These are phyloP conservation scores for Thelohanellus kitauei DNA, from an alignment of 30 jellyfish, hydroid and myxozoan genomes.

Conservation along the genomic window DNA sequence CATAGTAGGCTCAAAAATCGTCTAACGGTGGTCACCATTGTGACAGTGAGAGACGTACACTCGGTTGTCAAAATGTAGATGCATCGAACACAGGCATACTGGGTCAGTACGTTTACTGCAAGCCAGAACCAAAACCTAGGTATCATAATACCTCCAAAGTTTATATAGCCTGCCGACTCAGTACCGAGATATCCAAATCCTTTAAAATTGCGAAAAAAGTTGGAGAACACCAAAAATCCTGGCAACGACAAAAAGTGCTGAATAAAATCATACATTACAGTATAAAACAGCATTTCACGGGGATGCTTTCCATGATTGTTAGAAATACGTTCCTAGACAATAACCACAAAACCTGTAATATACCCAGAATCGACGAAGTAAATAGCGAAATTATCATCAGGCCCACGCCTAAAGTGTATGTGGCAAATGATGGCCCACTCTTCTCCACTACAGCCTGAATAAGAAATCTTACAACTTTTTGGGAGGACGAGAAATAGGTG, in stretches of 20 bases:
- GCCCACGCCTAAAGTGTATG: conserved; percentile 12
- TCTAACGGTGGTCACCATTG: conserved; percentile 32
- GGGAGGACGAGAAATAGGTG: conserved; percentile 12
- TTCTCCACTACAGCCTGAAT: neutral
- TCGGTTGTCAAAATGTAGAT: conserved; percentile 38
- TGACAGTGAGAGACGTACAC: conserved; percentile 27
- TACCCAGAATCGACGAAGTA: conserved; percentile 40
- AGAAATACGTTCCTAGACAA: conserved; percentile 29
- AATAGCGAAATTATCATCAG: conserved; percentile 20
- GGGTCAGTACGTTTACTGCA: conserved; percentile 23
- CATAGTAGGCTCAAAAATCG: conserved; percentile 25
- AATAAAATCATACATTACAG: conserved; percentile 7
- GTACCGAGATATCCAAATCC: too few species aligned
- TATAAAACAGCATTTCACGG: conserved; percentile 21
- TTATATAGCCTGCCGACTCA: too few species aligned
- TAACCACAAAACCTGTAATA: conserved; percentile 17
- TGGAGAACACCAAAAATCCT: too few species aligned
- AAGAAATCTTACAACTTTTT: conserved; percentile 3
- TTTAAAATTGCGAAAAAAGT: too few species aligned
- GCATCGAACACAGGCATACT: conserved; percentile 55
- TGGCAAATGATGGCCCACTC: neutral
- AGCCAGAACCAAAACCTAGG: conserved; percentile 43
- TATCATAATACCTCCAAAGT: conserved; percentile 1
- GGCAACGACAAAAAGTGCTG: conserved; percentile 63
- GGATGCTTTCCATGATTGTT: conserved; percentile 36